Percentiles rank a stretch among this genome's conserved stretches.
Conservation (phyloP, 1,140 invertebrate species). For the Zeugodacus cucurbitae region DNA sequence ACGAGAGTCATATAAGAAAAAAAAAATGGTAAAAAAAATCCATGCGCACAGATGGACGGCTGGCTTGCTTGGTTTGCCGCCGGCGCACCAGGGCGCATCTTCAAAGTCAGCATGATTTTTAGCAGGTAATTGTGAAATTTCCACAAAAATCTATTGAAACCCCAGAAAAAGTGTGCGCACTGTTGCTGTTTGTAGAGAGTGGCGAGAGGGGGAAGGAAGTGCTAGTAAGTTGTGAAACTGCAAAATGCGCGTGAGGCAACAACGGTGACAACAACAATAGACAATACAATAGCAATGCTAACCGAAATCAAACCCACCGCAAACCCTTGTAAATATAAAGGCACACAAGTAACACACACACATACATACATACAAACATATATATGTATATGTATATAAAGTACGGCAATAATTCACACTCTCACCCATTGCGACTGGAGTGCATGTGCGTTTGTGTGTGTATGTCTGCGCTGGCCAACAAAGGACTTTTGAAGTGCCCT, state of each 20-base stretch:
- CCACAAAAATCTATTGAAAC: conserved; percentile 37
- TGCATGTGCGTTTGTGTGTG: neutral
- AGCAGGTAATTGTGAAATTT: conserved; percentile 63
- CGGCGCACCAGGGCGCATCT: conserved; percentile 22
- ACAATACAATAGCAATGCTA: neutral
- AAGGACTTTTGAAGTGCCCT: conserved; percentile 36
- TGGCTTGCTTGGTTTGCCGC: neutral
- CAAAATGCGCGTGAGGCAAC: neutral
- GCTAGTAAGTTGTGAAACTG: neutral
- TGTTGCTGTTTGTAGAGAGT: neutral
- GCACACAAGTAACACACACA: neutral
- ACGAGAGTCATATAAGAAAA: neutral
- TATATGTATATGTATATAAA: neutral
- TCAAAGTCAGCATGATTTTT: conserved; percentile 52
- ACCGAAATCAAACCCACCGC: conserved; percentile 34
- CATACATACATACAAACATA: neutral
- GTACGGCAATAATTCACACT: neutral
- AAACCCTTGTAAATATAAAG: conserved; percentile 29
- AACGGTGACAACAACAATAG: conserved; percentile 8
- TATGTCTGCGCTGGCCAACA: neutral
- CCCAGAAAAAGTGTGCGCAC: neutral
- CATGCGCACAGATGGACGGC: neutral
- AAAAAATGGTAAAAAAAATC: neutral
- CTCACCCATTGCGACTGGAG: neutral
- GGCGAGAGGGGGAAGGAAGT: neutral